Evolutionary conservation across 1,140 invertebrate genomes (phyloP).

Genomic region (Drosophila kikkawai): DNA sequence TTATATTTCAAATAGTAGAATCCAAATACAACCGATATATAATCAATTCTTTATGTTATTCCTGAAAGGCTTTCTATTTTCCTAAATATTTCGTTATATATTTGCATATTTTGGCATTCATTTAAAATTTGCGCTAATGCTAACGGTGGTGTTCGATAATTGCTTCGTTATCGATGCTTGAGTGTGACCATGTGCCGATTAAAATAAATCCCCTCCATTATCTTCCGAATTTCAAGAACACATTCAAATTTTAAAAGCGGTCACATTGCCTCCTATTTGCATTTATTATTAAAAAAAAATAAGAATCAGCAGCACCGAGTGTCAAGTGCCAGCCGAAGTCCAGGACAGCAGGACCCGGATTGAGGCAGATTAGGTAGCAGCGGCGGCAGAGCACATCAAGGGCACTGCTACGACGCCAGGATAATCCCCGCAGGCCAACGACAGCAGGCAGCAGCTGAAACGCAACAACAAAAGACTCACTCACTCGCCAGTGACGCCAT

Average conservation of each 20-base stretch:
- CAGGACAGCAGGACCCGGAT: conserved; percentile 33
- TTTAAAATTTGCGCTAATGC: not conserved
- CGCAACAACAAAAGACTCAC: conserved; percentile 37
- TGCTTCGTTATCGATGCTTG: not conserved
- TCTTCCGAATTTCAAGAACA: not conserved
- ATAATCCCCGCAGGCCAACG: conserved; percentile 12
- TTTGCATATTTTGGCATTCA: not conserved
- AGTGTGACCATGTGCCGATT: not conserved
- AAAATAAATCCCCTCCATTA: not conserved
- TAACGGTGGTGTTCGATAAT: not conserved
- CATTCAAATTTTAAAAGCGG: not conserved
- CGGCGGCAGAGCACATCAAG: not conserved
- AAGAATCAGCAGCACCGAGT: conserved; percentile 10
- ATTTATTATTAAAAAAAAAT: conserved; percentile 21
- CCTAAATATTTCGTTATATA: not conserved
- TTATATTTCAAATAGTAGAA: not conserved
- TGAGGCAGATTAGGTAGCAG: conserved; percentile 16
- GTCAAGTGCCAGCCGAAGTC: conserved; percentile 13
- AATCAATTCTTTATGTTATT: not conserved
- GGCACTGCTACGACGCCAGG: not conserved
- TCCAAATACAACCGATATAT: not conserved
- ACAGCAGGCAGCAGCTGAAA: conserved; percentile 28
- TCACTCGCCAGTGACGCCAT: conserved; percentile 68
- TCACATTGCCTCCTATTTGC: conserved; percentile 10
- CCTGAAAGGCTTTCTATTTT: not conserved